A percentile compares a stretch with the other conserved stretches of the same genome.
These are phyloP conservation scores for Ephydatia muelleri DNA, from an alignment of 37 sponge, comb jelly and placozoan genomes.

Conservation along the genomic window DNA sequence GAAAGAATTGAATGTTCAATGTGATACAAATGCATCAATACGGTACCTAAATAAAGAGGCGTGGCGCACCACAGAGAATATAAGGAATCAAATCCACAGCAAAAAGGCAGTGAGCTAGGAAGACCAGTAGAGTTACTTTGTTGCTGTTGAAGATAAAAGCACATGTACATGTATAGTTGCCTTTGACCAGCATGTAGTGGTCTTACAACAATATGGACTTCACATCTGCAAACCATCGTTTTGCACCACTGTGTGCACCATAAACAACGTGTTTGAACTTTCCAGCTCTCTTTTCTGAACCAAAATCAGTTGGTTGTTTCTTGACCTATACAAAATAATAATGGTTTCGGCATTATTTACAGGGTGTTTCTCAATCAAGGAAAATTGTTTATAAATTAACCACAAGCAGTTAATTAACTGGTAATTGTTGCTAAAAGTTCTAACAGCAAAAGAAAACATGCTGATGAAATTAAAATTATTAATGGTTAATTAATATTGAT, in stretches of 20 bases:
- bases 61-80: conserved; percentile 44
- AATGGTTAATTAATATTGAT: too few species aligned
- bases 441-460: too few species aligned
- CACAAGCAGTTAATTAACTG: too few species aligned
- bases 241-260: background rate
- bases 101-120: conserved; percentile 26
- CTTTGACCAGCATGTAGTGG: too few species aligned
- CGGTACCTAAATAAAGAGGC: conserved; percentile 15
- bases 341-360: too few species aligned
- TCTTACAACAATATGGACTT: background rate
- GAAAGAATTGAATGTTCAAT: background rate
- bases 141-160: too few species aligned
- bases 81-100: conserved; percentile 50
- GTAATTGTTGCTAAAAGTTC: too few species aligned
- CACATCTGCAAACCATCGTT: conserved; percentile 1
- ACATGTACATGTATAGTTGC: background rate
- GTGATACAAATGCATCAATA: background rate
- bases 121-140: background rate
- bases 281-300: background rate
- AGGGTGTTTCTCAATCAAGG: too few species aligned
- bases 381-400: too few species aligned
- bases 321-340: background rate
- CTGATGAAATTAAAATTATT: too few species aligned
- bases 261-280: background rate
- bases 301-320: background rate